Percentiles rank a stretch among this genome's conserved stretches.
Conservation (phyloP, 37 sponge, comb jelly and placozoan species). For the Corticium candelabrum region DNA sequence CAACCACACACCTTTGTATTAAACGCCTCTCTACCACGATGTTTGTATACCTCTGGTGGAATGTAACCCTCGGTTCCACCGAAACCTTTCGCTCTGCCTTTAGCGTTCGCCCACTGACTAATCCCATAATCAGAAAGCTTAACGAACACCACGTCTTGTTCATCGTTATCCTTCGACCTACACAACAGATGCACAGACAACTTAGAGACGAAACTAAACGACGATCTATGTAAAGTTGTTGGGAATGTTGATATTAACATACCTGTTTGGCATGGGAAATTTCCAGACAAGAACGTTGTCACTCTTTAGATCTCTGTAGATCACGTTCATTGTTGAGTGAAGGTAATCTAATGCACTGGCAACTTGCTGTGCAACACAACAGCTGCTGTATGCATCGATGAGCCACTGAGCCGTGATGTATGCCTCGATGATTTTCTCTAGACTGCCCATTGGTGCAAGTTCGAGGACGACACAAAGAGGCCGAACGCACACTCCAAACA, state of each 20-base stretch:
- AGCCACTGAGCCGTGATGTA: constrained; percentile 22
- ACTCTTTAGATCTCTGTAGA: constrained; percentile 74
- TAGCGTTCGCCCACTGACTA: constrained; percentile 57
- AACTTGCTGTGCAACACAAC: not conserved
- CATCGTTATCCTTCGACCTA: not conserved
- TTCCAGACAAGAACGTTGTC: constrained; percentile 77
- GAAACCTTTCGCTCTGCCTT: constrained; percentile 40
- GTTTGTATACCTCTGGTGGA: constrained; percentile 73
- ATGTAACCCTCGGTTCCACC: constrained; percentile 79
- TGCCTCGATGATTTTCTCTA: constrained; percentile 30
- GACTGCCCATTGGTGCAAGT: constrained; percentile 59
- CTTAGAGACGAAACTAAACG: too few relatives aligned
- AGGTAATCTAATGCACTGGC: constrained; percentile 38
- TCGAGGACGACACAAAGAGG: constrained; percentile 49
- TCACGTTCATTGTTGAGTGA: constrained; percentile 41
- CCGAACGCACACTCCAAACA: constrained; percentile 14
- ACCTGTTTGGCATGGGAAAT: constrained; percentile 58
- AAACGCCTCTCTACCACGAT: constrained; percentile 32
- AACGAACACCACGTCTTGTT: constrained; percentile 20
- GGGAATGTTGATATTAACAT: too few relatives aligned
- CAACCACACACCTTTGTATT: constrained; percentile 3
- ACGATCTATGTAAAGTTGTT: too few relatives aligned
- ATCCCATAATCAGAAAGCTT: constrained; percentile 80
- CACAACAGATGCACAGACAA: constrained; percentile 1
- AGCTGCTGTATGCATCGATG: constrained; percentile 13